Evolutionary conservation across 2,888 invertebrate genomes (phyloP), one percentile per base, ranked within the genome.

Genomic region (Blastobasis adustella): DNA sequence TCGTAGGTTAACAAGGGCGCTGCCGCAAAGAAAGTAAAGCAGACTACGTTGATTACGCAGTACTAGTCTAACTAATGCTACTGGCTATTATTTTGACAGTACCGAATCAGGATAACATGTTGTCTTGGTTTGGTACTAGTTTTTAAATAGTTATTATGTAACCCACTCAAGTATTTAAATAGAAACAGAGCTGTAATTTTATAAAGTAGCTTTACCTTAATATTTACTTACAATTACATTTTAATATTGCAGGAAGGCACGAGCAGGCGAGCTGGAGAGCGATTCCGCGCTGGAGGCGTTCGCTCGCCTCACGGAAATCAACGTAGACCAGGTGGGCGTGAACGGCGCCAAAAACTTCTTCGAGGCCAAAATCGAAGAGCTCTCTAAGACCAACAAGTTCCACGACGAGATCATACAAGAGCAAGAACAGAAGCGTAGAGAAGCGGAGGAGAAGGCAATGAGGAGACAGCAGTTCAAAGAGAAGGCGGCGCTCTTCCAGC

Each of bases 291-390:
- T 98, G 50, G 93, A 93, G 57, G 94, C 96, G 58, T 82, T 98
- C 64, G 98, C 97, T 6, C 91, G 93, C 60, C 86, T 98, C 39
- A 95, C 96, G 5, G 98, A 98, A 85, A 95, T 98, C 54, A 94
- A 97, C 72, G 98, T 98, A 0, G 96, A 97, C 59, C 94, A 96
- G 88, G 97, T 97, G 23, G 98, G 98, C 1, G 98, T 98, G 0
- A 94, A 94, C 59, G 98, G 97, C 9, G 98, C 98, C 41, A 98
- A 98, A 77, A 93, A 94, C 72, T 98, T 98, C 89, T 98, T 98
- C 72, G 97, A 98, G 89, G 96, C 97, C 0, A 98, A 98, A 93
- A 98, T 98, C 66, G 95, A 95, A 69, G 94, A 96, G 70, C 91
- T 96, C 57, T 83, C 93, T 7, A 93, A 93, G 67, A 91, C 93